A percentile compares a stretch with the other conserved stretches of the same genome.
Conservation (phyloP, 2,888 invertebrate genomes). For the Oligia strigilis region DNA sequence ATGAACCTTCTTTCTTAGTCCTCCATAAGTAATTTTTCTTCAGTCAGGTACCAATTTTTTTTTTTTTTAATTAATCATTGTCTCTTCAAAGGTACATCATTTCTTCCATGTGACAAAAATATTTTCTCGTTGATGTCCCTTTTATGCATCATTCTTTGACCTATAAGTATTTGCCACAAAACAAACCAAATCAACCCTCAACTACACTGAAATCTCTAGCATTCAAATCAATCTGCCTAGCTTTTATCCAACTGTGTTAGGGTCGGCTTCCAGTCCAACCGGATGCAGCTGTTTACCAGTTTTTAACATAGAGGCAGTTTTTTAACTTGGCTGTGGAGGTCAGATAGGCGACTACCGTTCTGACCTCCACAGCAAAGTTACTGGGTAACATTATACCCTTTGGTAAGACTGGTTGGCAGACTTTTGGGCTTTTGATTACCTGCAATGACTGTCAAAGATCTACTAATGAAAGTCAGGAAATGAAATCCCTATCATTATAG, state of each 20-base stretch:
- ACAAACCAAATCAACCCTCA: conserved; percentile 1
- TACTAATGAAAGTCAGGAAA: too few species aligned
- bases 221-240: background rate
- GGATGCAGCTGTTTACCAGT: background rate
- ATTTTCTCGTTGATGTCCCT: background rate
- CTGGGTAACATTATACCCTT: too few species aligned
- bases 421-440: too few species aligned
- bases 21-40: background rate
- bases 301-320: background rate
- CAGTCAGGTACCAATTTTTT: background rate
- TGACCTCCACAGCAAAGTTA: too few species aligned
- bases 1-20: conserved; percentile 1
- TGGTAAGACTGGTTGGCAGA: too few species aligned
- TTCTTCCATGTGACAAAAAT: background rate
- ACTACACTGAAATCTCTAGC: background rate
- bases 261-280: background rate
- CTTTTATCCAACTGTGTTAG: background rate
- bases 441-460: too few species aligned
- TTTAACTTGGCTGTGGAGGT: too few species aligned
- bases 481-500: background rate
- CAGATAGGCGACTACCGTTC: too few species aligned
- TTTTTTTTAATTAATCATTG: background rate
- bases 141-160: background rate
- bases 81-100: background rate
- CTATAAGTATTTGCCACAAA: background rate